Conservation (phyloP, 1,140 invertebrate genomes). For the Drosophila arawakana region DNA sequence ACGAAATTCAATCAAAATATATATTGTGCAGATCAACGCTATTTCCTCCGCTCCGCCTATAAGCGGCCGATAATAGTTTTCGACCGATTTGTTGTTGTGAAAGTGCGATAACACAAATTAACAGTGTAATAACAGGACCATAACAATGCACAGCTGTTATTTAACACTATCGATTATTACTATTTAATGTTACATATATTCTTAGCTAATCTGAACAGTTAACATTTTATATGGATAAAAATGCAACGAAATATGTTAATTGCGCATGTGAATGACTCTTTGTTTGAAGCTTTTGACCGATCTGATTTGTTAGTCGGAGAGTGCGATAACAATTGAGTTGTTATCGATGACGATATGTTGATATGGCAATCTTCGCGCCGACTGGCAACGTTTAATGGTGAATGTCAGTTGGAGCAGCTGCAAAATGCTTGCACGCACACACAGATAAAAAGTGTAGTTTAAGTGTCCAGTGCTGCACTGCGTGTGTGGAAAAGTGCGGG, state of each 20-base stretch:
- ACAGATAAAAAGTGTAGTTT: constrained; percentile 45
- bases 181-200: not conserved
- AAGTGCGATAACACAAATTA: constrained; percentile 44
- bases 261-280: not conserved
- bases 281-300: not conserved
- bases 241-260: not conserved
- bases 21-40: constrained; percentile 46
- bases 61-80: constrained; percentile 47
- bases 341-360: not conserved
- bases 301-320: not conserved
- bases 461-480: constrained; percentile 50
- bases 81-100: constrained; percentile 44
- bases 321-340: constrained; percentile 2
- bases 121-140: constrained; percentile 19
- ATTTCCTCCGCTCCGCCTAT: constrained; percentile 43
- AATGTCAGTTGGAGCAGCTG: constrained; percentile 47
- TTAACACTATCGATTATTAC: constrained; percentile 21
- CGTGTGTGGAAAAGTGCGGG: constrained; percentile 53
- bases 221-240: not conserved
- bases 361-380: not conserved
- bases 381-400: constrained; percentile 27
- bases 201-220: not conserved
- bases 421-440: constrained; percentile 53
- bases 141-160: constrained; percentile 39
- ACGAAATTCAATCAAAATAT: constrained; percentile 28